Percentiles rank a stretch among this genome's conserved stretches.
phyloP scores from a whole-genome alignment of 1,140 invertebrate genomes.

The Zeugodacus cucurbitae region DNA sequence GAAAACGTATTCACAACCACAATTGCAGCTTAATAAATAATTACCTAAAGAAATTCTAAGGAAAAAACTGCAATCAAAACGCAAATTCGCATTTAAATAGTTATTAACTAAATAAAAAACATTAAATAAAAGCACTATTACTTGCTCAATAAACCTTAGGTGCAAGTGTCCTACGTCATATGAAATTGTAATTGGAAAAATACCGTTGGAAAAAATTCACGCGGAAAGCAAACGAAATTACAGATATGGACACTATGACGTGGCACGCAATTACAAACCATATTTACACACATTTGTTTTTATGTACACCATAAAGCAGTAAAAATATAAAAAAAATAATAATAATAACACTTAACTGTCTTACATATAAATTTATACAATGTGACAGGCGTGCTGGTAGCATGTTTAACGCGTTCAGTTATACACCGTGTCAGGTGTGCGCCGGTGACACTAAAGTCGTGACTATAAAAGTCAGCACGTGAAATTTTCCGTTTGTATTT shows the following conservation, averaged over 20 bases:
- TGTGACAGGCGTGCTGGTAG: background rate
- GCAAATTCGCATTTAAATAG: no score
- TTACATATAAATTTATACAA: background rate
- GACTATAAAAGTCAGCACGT: conserved; percentile 5
- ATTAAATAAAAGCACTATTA: background rate
- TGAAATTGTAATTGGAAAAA: background rate
- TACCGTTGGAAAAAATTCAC: background rate
- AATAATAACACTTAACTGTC: background rate
- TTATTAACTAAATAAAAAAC: background rate
- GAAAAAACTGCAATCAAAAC: no score
- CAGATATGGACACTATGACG: background rate
- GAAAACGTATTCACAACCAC: background rate
- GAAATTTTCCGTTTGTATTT: conserved; percentile 6
- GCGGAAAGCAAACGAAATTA: background rate
- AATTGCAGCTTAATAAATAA: background rate
- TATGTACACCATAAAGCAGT: background rate
- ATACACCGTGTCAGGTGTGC: background rate
- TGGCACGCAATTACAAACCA: background rate
- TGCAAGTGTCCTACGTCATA: background rate
- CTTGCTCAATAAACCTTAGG: background rate
- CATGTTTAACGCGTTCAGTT: background rate
- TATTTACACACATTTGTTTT: background rate
- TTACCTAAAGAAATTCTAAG: no score
- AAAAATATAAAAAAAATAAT: background rate
- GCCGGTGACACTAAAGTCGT: background rate